These are phyloP conservation scores for Petrolisthes cinctipes DNA, from an alignment of 2,888 invertebrate species.

Conservation along the genomic window DNA sequence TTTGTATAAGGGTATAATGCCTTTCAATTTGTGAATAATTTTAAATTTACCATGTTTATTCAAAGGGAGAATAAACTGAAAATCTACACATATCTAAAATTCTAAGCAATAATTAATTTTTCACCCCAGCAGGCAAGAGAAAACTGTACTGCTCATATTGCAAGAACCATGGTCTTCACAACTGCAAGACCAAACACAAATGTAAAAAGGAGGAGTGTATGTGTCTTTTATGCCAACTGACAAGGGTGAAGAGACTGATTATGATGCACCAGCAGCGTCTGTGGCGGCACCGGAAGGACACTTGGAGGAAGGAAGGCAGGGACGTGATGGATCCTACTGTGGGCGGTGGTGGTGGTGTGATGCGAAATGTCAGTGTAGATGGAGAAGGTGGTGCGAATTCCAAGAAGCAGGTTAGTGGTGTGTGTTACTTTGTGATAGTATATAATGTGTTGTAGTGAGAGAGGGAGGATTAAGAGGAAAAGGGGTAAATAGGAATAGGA, in stretches of 20 bases:
- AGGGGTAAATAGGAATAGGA: too few species aligned
- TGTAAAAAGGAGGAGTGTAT: conserved; percentile 49
- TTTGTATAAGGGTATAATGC: too few species aligned
- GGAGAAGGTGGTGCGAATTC: too few species aligned
- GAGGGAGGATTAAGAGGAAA: too few species aligned
- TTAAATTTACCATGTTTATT: too few species aligned
- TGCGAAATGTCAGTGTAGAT: not conserved
- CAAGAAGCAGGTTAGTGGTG: too few species aligned
- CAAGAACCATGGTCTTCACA: conserved; percentile 52
- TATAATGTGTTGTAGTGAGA: too few species aligned
- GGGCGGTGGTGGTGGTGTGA: not conserved
- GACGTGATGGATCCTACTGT: not conserved
- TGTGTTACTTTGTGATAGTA: too few species aligned
- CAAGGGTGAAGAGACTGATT: conserved; percentile 45
- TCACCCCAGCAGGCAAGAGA: conserved; percentile 37
- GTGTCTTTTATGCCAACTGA: conserved; percentile 59
- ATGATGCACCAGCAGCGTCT: conserved; percentile 64
- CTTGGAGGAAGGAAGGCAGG: conserved; percentile 30
- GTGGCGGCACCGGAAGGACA: conserved; percentile 59
- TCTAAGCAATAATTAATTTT: too few species aligned
- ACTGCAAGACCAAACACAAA: conserved; percentile 44
- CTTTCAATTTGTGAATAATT: too few species aligned
- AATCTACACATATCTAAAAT: too few species aligned
- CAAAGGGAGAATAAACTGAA: too few species aligned
- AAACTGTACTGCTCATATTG: conserved; percentile 59